Percentiles rank a stretch among this genome's conserved stretches.
Evolutionary conservation across 2,113 vertebrate species (phyloP).

Genomic region (Megaceryle maxima): DNA sequence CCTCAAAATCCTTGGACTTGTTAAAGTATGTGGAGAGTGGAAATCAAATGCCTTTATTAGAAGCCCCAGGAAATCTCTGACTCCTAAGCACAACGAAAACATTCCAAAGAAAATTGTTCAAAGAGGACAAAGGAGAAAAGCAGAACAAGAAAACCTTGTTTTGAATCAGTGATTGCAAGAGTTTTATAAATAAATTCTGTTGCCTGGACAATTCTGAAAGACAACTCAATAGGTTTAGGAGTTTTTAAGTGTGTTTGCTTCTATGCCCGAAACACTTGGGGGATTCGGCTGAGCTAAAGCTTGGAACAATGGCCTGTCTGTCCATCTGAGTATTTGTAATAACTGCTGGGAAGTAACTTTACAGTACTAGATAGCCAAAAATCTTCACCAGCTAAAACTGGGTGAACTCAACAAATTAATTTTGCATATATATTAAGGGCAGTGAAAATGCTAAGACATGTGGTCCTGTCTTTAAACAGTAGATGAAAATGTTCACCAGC

Average conservation of each 20-base stretch:
- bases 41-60: slow-evolving; percentile 70
- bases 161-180: slow-evolving; percentile 59
- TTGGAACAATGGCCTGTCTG: slow-evolving; percentile 55
- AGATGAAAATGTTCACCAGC: slow-evolving; percentile 38
- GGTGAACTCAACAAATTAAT: slow-evolving; percentile 4
- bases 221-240: slow-evolving; percentile 65
- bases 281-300: slow-evolving; percentile 54
- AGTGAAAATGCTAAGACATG: background rate
- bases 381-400: background rate
- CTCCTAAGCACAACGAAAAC: slow-evolving; percentile 70
- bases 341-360: background rate
- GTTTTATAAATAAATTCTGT: slow-evolving; percentile 71
- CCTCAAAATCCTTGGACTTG: slow-evolving; percentile 69
- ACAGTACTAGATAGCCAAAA: slow-evolving; percentile 1
- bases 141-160: slow-evolving; percentile 72
- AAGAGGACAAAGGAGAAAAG: slow-evolving; percentile 68
- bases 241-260: slow-evolving; percentile 59
- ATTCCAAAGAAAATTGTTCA: slow-evolving; percentile 70
- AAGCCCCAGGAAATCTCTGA: slow-evolving; percentile 66
- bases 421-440: background rate
- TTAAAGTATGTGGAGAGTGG: slow-evolving; percentile 66
- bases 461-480: slow-evolving; percentile 10
- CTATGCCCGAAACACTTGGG: slow-evolving; percentile 41
- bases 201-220: slow-evolving; percentile 68
- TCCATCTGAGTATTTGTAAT: slow-evolving; percentile 7